Evolutionary conservation across 1,140 invertebrate genomes (phyloP).

Genomic region (Aphis craccivora): DNA sequence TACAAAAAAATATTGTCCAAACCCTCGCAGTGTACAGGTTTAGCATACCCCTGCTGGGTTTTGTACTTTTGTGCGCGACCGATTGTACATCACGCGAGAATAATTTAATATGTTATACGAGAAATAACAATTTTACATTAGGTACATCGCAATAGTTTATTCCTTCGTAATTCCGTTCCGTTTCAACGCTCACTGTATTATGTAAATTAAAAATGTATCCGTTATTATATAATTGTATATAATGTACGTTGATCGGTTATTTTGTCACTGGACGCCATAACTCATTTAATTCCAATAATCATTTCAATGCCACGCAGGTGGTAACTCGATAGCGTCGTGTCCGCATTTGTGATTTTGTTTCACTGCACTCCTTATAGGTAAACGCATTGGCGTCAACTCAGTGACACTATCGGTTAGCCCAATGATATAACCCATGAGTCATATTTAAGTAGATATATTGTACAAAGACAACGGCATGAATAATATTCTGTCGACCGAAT

Average conservation of each 20-base stretch:
- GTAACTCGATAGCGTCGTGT: neutral
- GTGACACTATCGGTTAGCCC: neutral
- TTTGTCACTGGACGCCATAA: neutral
- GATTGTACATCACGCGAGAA: neutral
- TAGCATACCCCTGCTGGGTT: neutral
- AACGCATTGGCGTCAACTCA: neutral
- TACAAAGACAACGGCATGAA: neutral
- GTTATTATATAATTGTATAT: neutral
- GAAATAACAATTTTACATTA: neutral
- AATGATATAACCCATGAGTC: neutral
- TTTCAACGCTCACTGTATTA: neutral
- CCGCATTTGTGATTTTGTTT: constrained; percentile 1
- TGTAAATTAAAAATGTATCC: neutral
- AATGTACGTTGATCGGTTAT: neutral
- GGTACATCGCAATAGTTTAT: neutral
- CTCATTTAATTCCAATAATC: constrained; percentile 5
- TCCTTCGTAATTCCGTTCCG: neutral
- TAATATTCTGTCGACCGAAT: neutral
- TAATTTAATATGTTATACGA: neutral
- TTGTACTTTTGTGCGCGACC: neutral
- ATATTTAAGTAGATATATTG: neutral
- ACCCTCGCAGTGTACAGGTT: neutral
- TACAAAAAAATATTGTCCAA: neutral
- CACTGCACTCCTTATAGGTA: neutral
- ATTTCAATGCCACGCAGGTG: constrained; percentile 28